Evolutionary conservation across 2,888 invertebrate genomes (phyloP), one percentile per base, ranked within the genome.

Genomic region (Thelaira solivaga): DNA sequence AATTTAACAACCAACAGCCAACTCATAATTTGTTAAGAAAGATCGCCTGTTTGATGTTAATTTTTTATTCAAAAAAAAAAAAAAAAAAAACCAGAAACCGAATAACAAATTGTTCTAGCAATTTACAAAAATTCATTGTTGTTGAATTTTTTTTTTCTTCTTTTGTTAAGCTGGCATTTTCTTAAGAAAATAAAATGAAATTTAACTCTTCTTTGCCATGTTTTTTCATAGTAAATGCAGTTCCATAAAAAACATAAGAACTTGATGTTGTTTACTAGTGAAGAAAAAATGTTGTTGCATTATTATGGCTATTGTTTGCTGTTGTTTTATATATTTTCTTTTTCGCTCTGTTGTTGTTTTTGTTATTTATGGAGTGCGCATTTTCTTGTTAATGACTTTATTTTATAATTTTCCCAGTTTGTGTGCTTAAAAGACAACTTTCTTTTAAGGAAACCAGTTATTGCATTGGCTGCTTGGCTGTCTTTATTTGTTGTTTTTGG

Each of bases 301-400:
- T 49, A 8, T 49, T 41, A 18, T 53, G 34, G 26, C 7, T 16
- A 5, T 24, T 34, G 22, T 13, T 34, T 13, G 45, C 24, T 49
- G 18, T 26, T 26, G 39, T 8, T 41, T 31, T 36, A 53, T 53
- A 20, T 31, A 3, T 67, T 41, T 16, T 34, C 41, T 13, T 39
- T 16, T 36, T 36, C 1, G 36, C 5, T 0, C 8, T 43, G 61
- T 47, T 69, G 18, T 16, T 73, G 20, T 53, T 67, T 22, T 72
- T 68, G 55, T 69, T 79, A 71, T 68, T 81, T 74, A 65, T 74
- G 45, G 59, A 69, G 77, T 74, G 64, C 67, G 69, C 65, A 68
- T 57, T 71, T 77, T 73, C 64, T 69, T 73, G 67, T 77, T 77
- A 77, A 77, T 43, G 77, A 57, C 73, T 77, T 71, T 31, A 73